Percentiles rank a stretch among this genome's conserved stretches.
These are phyloP conservation scores for Menidia beryllina DNA, from an alignment of 2,113 vertebrate species.

Conservation along the genomic window DNA sequence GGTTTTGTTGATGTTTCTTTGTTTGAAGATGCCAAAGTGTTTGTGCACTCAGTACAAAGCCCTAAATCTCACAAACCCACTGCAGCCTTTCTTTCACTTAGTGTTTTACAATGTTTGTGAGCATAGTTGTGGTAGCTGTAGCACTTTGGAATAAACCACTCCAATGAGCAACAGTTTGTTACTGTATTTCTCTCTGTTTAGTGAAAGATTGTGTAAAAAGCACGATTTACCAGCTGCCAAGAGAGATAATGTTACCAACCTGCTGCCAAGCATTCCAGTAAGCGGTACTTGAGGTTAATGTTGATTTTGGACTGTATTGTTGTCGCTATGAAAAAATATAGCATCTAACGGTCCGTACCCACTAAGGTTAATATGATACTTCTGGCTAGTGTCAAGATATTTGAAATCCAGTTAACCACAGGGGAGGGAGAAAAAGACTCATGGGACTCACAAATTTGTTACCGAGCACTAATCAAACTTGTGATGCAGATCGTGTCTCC, in stretches of 20 bases:
- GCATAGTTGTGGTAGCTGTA: not conserved
- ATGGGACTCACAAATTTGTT: not conserved
- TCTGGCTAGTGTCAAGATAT: slow-evolving; percentile 2
- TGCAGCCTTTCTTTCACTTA: too few relatives aligned
- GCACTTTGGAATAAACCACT: not conserved
- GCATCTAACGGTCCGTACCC: not conserved
- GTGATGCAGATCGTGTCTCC: not conserved
- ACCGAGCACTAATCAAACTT: not conserved
- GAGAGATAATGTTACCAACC: slow-evolving; percentile 24
- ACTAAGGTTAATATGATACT: slow-evolving; percentile 16
- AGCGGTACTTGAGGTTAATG: slow-evolving; percentile 10
- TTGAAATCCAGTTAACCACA: slow-evolving; percentile 6
- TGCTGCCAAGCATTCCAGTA: slow-evolving; percentile 10
- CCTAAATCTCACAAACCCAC: too few relatives aligned
- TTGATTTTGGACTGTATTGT: slow-evolving; percentile 18
- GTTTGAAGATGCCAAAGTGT: too few relatives aligned
- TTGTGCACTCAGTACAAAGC: too few relatives aligned
- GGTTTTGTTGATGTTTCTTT: too few relatives aligned
- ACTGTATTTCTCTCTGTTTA: not conserved
- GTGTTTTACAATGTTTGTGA: too few relatives aligned
- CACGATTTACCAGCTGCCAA: slow-evolving; percentile 21
- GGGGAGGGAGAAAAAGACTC: not conserved
- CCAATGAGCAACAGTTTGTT: not conserved
- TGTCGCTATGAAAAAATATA: slow-evolving; percentile 35
- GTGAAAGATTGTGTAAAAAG: slow-evolving; percentile 1